Evolutionary conservation across 1,140 invertebrate genomes (phyloP), one percentile per base, ranked within the genome.

Genomic region (Dinoponera quadriceps): DNA sequence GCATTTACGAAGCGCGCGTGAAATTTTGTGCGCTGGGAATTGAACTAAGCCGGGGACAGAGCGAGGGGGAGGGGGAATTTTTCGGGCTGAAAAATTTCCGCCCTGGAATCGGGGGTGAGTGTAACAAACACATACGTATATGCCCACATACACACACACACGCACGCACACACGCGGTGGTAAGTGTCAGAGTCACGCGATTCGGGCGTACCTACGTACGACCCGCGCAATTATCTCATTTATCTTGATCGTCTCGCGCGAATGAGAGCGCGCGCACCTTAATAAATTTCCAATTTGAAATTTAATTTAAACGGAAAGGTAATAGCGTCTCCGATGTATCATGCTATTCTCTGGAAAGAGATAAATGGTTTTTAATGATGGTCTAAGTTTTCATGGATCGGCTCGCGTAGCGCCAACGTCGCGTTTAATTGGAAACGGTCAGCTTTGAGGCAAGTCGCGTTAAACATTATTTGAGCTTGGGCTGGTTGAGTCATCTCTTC

Each of bases 1-100:
- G 81, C 57, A 27, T 72, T 71, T 66, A 38, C 29, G 48, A 51
- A n/a, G 9, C 7, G 38, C 27, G 29, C 62, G 49, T 38, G 29
- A 27, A 38, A 66, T 75, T 77, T 48, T 55, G 25, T 11, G 18
- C 33, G 18, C n/a, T n/a, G n/a, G n/a, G n/a, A n/a, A n/a, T n/a
- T n/a, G n/a, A n/a, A n/a, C n/a, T n/a, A n/a, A n/a, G n/a, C n/a
- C n/a, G n/a, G n/a, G n/a, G n/a, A n/a, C n/a, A n/a, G n/a, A n/a
- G n/a, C n/a, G n/a, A n/a, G 38, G 3, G 38, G 3, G 11, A 3
- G 38, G 38, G 3, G 38, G 7, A 44, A 44, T 44, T 44, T 44
- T 11, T 5, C 2, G 38, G 38, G 3, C 38, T 11, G 38, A 44
- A 44, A 44, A 44, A 44, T 44, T 44, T 44, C 38, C 0, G 7